Base-by-base conservation (phyloP, 1,140 invertebrate species). In the Drosophila kurseongensis region DNA sequence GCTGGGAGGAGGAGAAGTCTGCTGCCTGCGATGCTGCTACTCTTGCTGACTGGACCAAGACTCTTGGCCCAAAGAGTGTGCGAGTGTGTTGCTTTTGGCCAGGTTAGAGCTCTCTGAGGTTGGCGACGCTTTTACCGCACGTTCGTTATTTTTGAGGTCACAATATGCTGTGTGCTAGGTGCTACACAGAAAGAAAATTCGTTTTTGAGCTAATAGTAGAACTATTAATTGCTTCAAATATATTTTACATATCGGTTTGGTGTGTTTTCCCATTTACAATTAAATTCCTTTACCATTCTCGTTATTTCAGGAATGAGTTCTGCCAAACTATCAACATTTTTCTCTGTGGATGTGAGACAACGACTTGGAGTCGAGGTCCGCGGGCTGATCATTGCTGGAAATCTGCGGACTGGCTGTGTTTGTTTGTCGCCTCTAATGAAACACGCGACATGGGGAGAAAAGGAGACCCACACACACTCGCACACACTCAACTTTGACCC, bases 61-160 rank as follows among this genome's bases (percentile, higher is more conserved):
- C 82, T 69, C 75, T 82, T 66, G 66, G 57, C 67, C 68, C 71
- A 52, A 63, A 61, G 40, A 63, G 69, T 76, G 72, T 58, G 50
- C 51, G 45, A 48, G 72, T 75, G 67, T 65, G 68, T 36, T 41
- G 40, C 58, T 84, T 85, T 75, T 69, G 52, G 58, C 69, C 66
- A 58, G 68, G 68, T 72, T 72, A 71, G 66, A 71, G 68, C 65
- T 72, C 42, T 58, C 51, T 57, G 51, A 72, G 86, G 72, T 89
- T 89, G 85, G 88, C 88, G 88, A 90, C 88, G 88, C 82, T 90
- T 91, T 90, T 90, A 90, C 88, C 88, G 78, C 88, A 90, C 82
- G 88, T 90, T 90, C 88, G 88, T 90, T 90, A 90, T 90, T 90
- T 89, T 89, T 89, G 80, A 89, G 84, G 84, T 89, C 84, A 89